Evolutionary conservation across 2,113 vertebrate species (phyloP).

Genomic region (Ophthalmotilapia sp.): DNA sequence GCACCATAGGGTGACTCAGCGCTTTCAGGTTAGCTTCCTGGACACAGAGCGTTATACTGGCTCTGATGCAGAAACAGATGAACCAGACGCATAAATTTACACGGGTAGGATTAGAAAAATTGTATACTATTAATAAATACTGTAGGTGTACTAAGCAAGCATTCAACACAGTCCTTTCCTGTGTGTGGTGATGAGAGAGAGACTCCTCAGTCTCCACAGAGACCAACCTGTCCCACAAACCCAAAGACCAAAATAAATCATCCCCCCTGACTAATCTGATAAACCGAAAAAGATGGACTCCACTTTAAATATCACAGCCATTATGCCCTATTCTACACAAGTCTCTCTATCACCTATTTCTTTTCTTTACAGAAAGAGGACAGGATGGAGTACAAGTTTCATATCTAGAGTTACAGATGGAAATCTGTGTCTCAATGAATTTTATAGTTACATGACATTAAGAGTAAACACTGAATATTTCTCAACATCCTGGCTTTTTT

Average conservation of each 20-base stretch:
- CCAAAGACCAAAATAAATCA: constrained; percentile 6
- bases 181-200: neutral
- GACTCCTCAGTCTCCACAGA: neutral
- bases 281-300: neutral
- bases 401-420: neutral
- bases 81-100: neutral
- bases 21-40: constrained; percentile 2
- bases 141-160: neutral
- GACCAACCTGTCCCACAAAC: constrained; percentile 41
- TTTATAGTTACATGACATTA: neutral
- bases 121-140: neutral
- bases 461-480: neutral
- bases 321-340: neutral
- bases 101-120: neutral
- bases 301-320: neutral
- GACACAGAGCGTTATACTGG: neutral
- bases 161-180: neutral
- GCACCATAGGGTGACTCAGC: constrained; percentile 17
- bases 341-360: neutral
- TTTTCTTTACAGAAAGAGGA: neutral
- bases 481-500: neutral
- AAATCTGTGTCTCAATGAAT: neutral
- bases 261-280: neutral
- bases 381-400: neutral
- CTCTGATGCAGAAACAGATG: neutral